Evolutionary conservation across 2,888 invertebrate genomes (phyloP), one percentile per base, ranked within the genome.

Genomic region (Nyleta sp.): DNA sequence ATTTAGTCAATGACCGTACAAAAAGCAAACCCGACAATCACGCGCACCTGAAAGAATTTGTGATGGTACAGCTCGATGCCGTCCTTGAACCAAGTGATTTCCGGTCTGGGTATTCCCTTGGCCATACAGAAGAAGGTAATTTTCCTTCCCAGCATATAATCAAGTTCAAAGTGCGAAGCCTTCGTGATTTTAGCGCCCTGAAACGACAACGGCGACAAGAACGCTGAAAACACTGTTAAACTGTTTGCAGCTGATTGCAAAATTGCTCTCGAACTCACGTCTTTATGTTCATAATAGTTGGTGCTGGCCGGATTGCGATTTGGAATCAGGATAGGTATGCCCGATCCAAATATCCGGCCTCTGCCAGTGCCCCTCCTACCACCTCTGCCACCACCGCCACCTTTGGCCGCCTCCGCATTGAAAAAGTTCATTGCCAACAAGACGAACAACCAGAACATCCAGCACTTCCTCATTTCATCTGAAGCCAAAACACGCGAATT

Each of bases 41-140:
- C 2, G 13, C 7, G 10, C 38, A 94, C 94, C 91, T 94, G 94
- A 81, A 94, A 94, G 87, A 94, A 95, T 85, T 93, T 93, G 84
- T 95, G 95, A 44, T 94, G 93, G 81, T 94, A 94, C n/a, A 95
- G 89, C 87, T 95, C 95, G 44, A 95, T 94, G 2, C 95, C 95
- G 86, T 95, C 95, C 87, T 95, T 95, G 85, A 94, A 94, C 95
- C 95, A 95, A 31, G 94, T 95, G 64, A 95, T 95, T 88, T 94
- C 94, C 0, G 95, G 95, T 71, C 95, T 90, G 0, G 95, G 95
- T 70, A 92, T 91, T 38, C 95, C 95, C 84, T 92, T 92, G 0
- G 95, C 95, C 92, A 94, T 94, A 86, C 95, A 95, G 87, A 95
- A 94, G 86, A 95, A 94, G 4, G 95, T 93, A 33, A 95, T 94